These are phyloP conservation scores for Drosophila nigricruria DNA, from an alignment of 2,888 invertebrate genomes.

Conservation along the genomic window DNA sequence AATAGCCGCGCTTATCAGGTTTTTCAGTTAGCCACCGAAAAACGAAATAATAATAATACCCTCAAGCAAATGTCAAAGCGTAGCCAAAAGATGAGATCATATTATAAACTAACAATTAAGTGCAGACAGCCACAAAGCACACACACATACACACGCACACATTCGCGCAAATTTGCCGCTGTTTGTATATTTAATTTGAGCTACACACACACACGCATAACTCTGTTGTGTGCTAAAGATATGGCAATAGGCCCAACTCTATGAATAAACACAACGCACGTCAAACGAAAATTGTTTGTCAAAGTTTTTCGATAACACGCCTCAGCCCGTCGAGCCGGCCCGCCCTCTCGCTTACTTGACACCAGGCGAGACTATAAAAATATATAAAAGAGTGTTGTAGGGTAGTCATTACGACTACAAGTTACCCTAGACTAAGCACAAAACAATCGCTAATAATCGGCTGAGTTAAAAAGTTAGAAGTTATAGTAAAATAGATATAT, in stretches of 20 bases:
- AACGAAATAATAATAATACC: constrained; percentile 15
- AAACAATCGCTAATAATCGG: background rate
- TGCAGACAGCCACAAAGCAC: constrained; percentile 30
- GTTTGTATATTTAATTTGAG: constrained; percentile 73
- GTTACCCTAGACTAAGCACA: background rate
- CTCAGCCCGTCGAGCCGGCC: constrained; percentile 8
- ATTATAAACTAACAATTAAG: constrained; percentile 77
- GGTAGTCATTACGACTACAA: background rate
- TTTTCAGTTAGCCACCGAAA: constrained; percentile 37
- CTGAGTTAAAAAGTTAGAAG: too few species aligned
- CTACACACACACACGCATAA: constrained; percentile 13
- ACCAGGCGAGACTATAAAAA: constrained; percentile 30
- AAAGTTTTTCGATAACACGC: constrained; percentile 77
- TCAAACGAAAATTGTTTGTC: constrained; percentile 76
- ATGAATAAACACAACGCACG: constrained; percentile 71
- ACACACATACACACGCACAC: constrained; percentile 3
- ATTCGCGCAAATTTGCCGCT: constrained; percentile 48
- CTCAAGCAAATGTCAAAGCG: constrained; percentile 46
- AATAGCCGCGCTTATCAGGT: constrained; percentile 56
- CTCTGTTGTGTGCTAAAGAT: constrained; percentile 47
- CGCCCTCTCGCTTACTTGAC: constrained; percentile 4
- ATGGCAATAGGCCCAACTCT: constrained; percentile 54
- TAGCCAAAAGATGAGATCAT: constrained; percentile 67
- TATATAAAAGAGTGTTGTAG: background rate
- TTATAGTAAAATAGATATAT: too few species aligned